Percentiles rank a stretch among this genome's conserved stretches.
Evolutionary conservation across 2,888 invertebrate species (phyloP).

Genomic region (Saturnia japonica): DNA sequence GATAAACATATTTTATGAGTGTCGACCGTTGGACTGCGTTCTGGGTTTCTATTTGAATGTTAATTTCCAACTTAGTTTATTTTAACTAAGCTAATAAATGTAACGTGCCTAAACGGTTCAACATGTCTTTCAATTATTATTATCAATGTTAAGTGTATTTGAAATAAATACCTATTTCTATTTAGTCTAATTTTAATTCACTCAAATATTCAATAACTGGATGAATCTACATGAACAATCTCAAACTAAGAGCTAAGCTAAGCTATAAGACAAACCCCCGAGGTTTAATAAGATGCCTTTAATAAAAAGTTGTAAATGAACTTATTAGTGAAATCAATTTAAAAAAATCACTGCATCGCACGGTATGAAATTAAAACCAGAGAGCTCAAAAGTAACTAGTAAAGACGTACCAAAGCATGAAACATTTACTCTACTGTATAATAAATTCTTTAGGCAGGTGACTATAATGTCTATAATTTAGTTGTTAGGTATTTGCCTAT

Average conservation of each 20-base stretch:
- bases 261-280: too few species aligned
- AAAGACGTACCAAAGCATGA: neutral
- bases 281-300: too few species aligned
- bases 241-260: too few species aligned
- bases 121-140: constrained; percentile 9
- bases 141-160: neutral
- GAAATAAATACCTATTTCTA: neutral
- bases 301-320: too few species aligned
- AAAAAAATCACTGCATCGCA: neutral
- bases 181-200: neutral
- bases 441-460: neutral
- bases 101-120: constrained; percentile 36
- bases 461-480: neutral
- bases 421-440: neutral
- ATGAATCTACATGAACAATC: neutral
- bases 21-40: constrained; percentile 54
- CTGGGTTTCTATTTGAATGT: constrained; percentile 77
- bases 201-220: neutral
- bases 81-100: constrained; percentile 54
- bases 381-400: neutral
- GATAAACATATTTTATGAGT: constrained; percentile 75
- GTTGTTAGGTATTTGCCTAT: neutral
- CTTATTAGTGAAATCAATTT: too few species aligned
- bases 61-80: constrained; percentile 69
- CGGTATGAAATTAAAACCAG: neutral